Percentiles rank a stretch among this genome's conserved stretches.
Evolutionary conservation across 2,113 vertebrate genomes (phyloP).

Genomic region (Rallus limicola): DNA sequence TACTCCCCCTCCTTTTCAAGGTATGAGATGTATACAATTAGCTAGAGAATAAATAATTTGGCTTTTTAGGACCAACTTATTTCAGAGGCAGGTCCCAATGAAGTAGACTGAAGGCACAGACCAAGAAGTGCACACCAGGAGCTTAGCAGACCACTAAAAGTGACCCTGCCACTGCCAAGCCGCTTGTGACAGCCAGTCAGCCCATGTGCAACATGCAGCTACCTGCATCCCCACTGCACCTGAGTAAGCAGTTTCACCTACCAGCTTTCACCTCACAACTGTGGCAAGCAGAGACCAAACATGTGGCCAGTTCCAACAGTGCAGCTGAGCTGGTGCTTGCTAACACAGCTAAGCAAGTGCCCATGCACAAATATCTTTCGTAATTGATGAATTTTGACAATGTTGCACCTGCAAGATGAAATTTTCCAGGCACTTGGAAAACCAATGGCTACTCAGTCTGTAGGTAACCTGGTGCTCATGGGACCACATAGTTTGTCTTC

Average conservation of each 20-base stretch:
- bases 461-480: not conserved
- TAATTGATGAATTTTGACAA: not conserved
- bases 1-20: not conserved
- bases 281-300: not conserved
- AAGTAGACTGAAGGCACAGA: not conserved
- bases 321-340: not conserved
- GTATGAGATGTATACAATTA: not conserved
- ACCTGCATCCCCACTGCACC: not conserved
- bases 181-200: rapidly evolving
- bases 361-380: not conserved
- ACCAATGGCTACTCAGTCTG: not conserved
- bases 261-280: not conserved
- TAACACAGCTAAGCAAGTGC: not conserved
- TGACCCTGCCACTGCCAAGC: not conserved
- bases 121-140: not conserved
- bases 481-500: not conserved
- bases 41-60: not conserved
- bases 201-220: not conserved
- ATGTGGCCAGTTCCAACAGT: rapidly evolving
- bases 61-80: not conserved
- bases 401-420: not conserved
- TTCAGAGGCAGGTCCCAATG: not conserved
- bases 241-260: not conserved
- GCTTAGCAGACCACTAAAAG: not conserved
- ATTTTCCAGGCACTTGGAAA: not conserved